Percentiles rank a stretch among this genome's conserved stretches.
Evolutionary conservation across 2,113 vertebrate genomes (phyloP).

Genomic region (Cyanistes caeruleus): DNA sequence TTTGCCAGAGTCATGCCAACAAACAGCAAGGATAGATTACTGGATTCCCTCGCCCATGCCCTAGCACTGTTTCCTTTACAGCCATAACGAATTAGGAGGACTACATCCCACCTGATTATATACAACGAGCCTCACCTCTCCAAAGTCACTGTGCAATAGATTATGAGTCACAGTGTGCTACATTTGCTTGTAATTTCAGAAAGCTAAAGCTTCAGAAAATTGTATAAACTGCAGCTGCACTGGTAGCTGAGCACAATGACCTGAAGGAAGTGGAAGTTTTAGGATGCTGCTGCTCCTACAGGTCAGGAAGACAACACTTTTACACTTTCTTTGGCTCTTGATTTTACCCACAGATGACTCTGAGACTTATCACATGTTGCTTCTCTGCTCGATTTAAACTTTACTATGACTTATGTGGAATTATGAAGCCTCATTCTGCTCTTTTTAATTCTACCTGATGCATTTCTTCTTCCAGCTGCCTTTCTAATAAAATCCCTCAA

Average conservation of each 20-base stretch:
- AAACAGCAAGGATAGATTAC: background rate
- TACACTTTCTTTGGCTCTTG: background rate
- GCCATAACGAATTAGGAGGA: background rate
- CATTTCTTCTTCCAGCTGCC: conserved; percentile 2
- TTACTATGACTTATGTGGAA: background rate
- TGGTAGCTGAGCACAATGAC: background rate
- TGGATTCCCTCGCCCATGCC: background rate
- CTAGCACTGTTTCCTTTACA: background rate
- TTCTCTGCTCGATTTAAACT: background rate
- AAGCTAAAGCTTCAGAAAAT: background rate
- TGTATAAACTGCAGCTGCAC: background rate
- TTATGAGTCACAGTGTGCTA: background rate
- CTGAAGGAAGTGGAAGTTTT: background rate
- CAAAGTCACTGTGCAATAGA: background rate
- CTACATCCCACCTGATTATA: background rate
- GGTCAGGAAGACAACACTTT: background rate
- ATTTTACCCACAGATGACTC: background rate
- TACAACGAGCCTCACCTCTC: background rate
- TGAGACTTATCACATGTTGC: background rate
- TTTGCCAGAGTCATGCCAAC: background rate
- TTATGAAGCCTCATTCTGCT: background rate
- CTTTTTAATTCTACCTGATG: conserved; percentile 22
- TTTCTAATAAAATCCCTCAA: background rate
- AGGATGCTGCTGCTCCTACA: background rate
- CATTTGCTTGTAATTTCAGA: background rate